These are phyloP conservation scores for Nansenia antarctica DNA, from an alignment of 2,113 vertebrate species.

Conservation along the genomic window DNA sequence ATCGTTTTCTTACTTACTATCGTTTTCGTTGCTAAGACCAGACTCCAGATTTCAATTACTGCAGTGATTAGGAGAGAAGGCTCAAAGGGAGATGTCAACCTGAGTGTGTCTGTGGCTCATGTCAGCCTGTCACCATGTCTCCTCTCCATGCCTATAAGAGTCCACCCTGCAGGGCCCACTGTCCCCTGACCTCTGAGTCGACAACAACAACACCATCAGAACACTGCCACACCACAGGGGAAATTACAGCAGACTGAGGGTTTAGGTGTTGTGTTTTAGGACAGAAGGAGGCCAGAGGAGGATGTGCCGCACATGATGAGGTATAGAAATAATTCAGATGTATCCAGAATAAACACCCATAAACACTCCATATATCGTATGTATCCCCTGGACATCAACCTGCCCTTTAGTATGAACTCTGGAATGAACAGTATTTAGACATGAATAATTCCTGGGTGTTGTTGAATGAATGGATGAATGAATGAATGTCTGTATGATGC, in stretches of 20 bases:
- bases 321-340: too few relatives aligned
- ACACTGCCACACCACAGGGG: neutral
- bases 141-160: slow-evolving; percentile 10
- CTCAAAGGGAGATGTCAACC: neutral
- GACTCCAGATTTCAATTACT: slow-evolving; percentile 7
- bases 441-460: too few relatives aligned
- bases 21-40: slow-evolving; percentile 2
- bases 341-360: too few relatives aligned
- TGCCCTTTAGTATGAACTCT: too few relatives aligned
- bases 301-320: too few relatives aligned
- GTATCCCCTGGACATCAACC: too few relatives aligned
- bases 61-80: neutral
- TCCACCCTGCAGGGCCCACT: neutral
- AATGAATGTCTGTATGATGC: too few relatives aligned
- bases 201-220: too few relatives aligned
- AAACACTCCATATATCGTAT: too few relatives aligned
- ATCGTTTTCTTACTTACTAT: neutral
- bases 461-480: too few relatives aligned
- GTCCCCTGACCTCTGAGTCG: slow-evolving; percentile 29
- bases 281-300: too few relatives aligned
- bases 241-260: neutral
- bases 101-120: slow-evolving; percentile 1
- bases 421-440: too few relatives aligned
- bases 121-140: neutral
- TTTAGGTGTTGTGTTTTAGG: neutral